A percentile compares a stretch with the other conserved stretches of the same genome.
Conservation (phyloP, 2,888 invertebrate genomes). For the Spialia ferax region DNA sequence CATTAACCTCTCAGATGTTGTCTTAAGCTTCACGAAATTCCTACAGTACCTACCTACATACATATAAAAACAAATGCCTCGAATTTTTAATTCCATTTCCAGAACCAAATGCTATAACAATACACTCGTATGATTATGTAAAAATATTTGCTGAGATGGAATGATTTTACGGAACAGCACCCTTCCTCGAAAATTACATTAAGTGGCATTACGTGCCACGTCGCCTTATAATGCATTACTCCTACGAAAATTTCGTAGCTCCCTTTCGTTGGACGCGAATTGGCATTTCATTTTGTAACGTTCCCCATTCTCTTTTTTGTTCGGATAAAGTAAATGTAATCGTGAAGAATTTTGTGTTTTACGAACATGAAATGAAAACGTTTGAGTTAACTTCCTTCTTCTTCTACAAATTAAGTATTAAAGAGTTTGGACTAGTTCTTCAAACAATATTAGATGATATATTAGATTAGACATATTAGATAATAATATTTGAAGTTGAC, state of each 20-base stretch:
- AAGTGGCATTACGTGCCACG: constrained; percentile 11
- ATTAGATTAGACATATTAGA: too few species aligned
- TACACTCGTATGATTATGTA: background rate
- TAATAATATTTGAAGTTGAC: too few species aligned
- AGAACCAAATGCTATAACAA: background rate
- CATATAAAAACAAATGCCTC: background rate
- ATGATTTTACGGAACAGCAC: background rate
- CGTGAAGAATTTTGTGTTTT: too few species aligned
- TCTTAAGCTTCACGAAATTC: background rate
- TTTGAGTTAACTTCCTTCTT: too few species aligned
- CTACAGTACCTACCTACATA: background rate
- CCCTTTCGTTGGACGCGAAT: background rate
- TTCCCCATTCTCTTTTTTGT: background rate
- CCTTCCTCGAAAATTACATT: constrained; percentile 1
- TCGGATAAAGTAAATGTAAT: background rate
- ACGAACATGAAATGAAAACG: too few species aligned
- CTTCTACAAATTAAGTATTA: too few species aligned
- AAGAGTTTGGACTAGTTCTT: too few species aligned
- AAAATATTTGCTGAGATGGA: background rate
- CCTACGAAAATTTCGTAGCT: background rate
- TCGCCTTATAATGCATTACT: constrained; percentile 2
- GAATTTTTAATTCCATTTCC: background rate
- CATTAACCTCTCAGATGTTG: background rate
- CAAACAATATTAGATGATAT: too few species aligned
- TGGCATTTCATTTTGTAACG: background rate